Conservation (phyloP, 1,140 invertebrate species). For the Drosophila sturtevanti region DNA sequence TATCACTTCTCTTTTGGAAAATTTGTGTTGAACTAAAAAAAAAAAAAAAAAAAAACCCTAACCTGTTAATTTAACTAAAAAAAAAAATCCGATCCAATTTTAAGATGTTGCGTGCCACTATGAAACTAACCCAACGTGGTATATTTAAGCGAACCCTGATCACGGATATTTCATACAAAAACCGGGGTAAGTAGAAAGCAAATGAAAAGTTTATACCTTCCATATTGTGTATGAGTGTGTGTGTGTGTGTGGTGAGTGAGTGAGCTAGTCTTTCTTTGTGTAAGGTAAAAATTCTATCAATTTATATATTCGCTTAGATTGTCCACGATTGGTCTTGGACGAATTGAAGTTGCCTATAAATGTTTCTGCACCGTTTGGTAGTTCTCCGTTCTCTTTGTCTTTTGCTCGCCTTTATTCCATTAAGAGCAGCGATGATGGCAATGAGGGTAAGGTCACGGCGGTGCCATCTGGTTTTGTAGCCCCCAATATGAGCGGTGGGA, state of each 20-base stretch:
- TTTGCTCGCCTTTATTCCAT: conserved; percentile 26
- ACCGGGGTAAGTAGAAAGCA: neutral
- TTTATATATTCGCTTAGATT: neutral
- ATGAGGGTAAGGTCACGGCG: neutral
- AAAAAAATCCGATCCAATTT: neutral
- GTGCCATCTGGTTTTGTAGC: neutral
- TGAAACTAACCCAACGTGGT: neutral
- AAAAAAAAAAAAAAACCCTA: neutral
- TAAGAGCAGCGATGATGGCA: conserved; percentile 9
- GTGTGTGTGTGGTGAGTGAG: too few relatives aligned
- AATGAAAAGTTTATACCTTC: neutral
- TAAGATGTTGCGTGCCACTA: conserved; percentile 16
- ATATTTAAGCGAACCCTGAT: neutral
- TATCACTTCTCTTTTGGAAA: conserved; percentile 2
- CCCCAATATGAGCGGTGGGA: neutral
- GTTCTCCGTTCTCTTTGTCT: neutral
- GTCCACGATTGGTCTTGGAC: neutral
- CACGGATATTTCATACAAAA: neutral
- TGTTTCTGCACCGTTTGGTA: neutral
- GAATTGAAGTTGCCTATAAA: neutral
- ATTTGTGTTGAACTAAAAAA: conserved; percentile 9
- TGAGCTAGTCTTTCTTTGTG: too few relatives aligned
- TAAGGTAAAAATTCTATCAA: neutral
- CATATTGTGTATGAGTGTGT: neutral
- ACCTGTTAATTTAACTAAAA: neutral